Evolutionary conservation across 2,113 vertebrate species (phyloP).

Genomic region (cattle (Bos taurus)): DNA sequence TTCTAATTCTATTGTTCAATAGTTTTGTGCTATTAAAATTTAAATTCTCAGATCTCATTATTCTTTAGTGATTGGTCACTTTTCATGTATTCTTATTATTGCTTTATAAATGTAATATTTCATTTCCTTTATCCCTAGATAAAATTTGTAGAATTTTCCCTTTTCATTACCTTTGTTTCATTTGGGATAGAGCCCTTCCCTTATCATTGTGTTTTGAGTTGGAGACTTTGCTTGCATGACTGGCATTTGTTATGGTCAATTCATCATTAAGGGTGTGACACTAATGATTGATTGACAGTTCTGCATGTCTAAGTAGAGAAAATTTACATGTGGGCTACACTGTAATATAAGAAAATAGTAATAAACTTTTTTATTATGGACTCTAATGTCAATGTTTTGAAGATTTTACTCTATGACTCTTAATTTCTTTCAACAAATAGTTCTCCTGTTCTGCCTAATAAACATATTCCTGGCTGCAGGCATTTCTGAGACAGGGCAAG

Average conservation of each 20-base stretch:
- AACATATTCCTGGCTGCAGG: background rate
- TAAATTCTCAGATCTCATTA: background rate
- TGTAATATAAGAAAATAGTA: background rate
- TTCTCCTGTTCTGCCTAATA: background rate
- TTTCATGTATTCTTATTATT: background rate
- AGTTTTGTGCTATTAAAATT: background rate
- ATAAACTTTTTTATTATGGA: background rate
- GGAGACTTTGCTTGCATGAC: background rate
- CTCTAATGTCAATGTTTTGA: background rate
- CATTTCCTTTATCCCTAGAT: background rate
- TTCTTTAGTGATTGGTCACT: background rate
- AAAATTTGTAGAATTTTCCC: background rate
- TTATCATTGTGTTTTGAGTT: background rate
- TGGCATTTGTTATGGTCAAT: background rate
- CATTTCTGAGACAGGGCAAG: background rate
- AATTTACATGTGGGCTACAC: background rate
- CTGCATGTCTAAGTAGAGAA: background rate
- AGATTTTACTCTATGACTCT: background rate
- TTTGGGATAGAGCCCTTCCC: background rate
- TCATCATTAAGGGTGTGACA: background rate
- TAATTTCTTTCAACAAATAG: background rate
- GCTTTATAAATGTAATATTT: background rate
- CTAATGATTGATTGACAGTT: background rate
- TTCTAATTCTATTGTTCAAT: background rate
- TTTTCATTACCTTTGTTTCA: background rate